These are phyloP conservation scores for Calonectris borealis DNA, from an alignment of 2,113 vertebrate genomes.

Conservation along the genomic window DNA sequence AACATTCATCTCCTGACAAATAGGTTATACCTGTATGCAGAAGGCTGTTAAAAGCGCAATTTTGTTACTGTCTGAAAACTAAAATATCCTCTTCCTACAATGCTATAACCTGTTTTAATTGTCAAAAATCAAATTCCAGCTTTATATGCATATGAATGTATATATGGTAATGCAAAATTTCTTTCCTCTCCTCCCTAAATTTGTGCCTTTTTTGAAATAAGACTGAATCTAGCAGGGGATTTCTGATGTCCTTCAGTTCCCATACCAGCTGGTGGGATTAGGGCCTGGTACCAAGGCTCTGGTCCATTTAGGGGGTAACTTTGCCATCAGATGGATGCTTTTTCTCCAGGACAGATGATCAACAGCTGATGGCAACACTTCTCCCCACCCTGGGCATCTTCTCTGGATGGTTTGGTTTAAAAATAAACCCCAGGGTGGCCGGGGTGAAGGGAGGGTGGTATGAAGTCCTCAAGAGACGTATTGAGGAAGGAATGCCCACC, in stretches of 20 bases:
- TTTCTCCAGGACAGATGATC: not conserved
- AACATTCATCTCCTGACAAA: not conserved
- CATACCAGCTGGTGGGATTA: not conserved
- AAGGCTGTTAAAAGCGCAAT: not conserved
- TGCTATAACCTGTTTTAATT: not conserved
- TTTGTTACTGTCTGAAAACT: not conserved
- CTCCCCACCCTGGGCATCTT: not conserved
- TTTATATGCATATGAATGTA: not conserved
- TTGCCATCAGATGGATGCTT: not conserved
- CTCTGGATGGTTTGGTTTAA: not conserved
- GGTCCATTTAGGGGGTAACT: not conserved
- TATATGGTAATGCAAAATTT: not conserved
- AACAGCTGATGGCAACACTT: not conserved
- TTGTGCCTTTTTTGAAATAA: not conserved
- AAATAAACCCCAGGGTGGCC: not conserved
- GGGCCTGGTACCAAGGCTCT: not conserved
- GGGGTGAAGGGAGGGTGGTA: not conserved
- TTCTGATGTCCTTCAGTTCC: not conserved
- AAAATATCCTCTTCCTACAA: not conserved
- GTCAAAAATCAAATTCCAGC: not conserved
- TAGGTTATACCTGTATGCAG: conserved; percentile 41
- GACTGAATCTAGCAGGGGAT: not conserved
- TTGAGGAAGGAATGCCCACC: not conserved
- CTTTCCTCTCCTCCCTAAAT: not conserved
- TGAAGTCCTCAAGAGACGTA: not conserved